phyloP scores from a whole-genome alignment of 2,888 invertebrate species.

The Octonoba sinensis region DNA sequence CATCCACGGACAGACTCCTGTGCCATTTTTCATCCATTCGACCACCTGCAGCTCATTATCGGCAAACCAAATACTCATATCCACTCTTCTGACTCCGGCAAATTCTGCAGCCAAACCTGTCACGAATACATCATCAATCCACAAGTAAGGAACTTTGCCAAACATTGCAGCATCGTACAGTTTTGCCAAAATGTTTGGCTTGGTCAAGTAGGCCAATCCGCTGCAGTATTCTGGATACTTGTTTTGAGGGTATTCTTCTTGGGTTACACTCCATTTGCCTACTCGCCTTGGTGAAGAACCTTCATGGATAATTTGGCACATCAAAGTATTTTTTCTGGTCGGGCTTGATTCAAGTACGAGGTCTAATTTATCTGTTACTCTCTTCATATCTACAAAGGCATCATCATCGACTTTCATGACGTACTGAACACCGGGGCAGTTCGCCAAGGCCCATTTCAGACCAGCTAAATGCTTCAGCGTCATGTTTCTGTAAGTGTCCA shows the following conservation, averaged over 20 bases:
- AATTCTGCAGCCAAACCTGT: conserved; percentile 76
- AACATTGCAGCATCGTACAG: conserved; percentile 77
- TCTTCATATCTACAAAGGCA: conserved; percentile 77
- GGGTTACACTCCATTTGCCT: conserved; percentile 86
- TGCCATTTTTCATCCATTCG: conserved; percentile 20
- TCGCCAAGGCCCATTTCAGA: conserved; percentile 81
- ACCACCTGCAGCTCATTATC: conserved; percentile 27
- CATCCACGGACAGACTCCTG: conserved; percentile 36
- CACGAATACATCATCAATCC: conserved; percentile 91
- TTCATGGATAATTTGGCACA: conserved; percentile 32
- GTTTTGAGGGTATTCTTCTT: conserved; percentile 76
- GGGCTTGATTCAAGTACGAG: background rate
- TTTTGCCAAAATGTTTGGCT: conserved; percentile 76
- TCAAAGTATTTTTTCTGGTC: background rate
- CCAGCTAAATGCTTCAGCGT: conserved; percentile 88
- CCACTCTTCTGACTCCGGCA: conserved; percentile 15
- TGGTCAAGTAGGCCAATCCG: conserved; percentile 87
- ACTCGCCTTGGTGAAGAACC: conserved; percentile 67
- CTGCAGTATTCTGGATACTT: conserved; percentile 83
- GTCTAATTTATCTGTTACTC: background rate
- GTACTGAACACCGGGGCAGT: conserved; percentile 79
- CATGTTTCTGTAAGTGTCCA: conserved; percentile 84
- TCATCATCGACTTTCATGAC: conserved; percentile 85
- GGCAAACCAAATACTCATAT: conserved; percentile 46
- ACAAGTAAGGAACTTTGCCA: conserved; percentile 79